Evolutionary conservation across 2,888 invertebrate species (phyloP).

Genomic region (Cordilura impudica): DNA sequence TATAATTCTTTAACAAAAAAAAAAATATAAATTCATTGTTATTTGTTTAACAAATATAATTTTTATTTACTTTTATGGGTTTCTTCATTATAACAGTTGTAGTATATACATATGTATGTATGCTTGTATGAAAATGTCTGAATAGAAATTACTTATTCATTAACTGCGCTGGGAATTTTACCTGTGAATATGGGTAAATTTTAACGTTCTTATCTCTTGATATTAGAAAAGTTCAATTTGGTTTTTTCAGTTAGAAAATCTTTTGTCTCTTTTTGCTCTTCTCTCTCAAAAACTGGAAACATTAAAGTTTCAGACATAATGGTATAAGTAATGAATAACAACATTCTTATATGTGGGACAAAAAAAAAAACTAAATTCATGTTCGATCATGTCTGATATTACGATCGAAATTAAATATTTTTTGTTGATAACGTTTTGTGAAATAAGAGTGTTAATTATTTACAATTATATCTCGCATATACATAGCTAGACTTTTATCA

Average conservation of each 20-base stretch:
- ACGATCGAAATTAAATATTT: too few relatives aligned
- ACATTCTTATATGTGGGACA: not conserved
- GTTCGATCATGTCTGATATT: constrained; percentile 37
- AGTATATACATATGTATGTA: too few relatives aligned
- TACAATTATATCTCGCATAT: too few relatives aligned
- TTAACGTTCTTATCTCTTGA: not conserved
- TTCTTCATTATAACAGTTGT: not conserved
- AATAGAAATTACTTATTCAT: not conserved
- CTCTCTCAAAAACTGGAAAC: constrained; percentile 11
- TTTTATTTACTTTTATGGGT: not conserved
- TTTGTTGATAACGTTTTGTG: too few relatives aligned
- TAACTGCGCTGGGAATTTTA: not conserved
- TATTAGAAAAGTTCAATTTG: not conserved
- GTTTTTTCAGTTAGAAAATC: not conserved
- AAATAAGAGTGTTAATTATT: too few relatives aligned
- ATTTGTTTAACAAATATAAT: not conserved
- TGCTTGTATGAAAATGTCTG: too few relatives aligned
- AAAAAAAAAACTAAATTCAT: not conserved
- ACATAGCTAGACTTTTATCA: too few relatives aligned
- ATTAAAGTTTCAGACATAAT: constrained; percentile 12
- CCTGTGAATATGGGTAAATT: not conserved
- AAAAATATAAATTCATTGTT: not conserved
- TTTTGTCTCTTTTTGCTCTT: constrained; percentile 27
- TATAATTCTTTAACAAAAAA: not conserved
- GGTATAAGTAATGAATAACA: not conserved